A percentile compares a stretch with the other conserved stretches of the same genome.
phyloP scores from a whole-genome alignment of 2,113 vertebrate species.

The Sisor rabdophorus region DNA sequence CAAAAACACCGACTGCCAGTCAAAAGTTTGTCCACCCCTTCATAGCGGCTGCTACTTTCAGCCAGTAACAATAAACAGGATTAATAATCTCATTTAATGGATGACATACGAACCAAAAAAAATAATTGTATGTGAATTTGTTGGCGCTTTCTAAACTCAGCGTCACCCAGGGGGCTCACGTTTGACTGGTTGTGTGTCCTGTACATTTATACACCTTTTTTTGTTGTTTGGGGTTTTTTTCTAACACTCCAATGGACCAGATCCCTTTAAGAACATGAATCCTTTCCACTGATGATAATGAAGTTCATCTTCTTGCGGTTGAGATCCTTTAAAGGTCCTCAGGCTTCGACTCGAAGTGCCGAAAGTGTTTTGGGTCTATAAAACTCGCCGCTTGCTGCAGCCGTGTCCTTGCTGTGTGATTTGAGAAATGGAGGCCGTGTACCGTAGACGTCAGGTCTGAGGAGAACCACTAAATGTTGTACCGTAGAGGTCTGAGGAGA shows the following conservation, averaged over 20 bases:
- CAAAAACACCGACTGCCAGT: not conserved
- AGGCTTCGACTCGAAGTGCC: conserved; percentile 32
- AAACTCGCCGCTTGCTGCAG: conserved; percentile 45
- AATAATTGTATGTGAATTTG: not conserved
- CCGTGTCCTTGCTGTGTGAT: conserved; percentile 48
- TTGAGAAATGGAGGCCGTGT: too few relatives aligned
- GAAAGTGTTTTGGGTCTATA: conserved; percentile 59
- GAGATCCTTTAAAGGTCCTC: not conserved
- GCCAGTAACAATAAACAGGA: not conserved
- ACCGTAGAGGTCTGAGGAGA: too few relatives aligned
- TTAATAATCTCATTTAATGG: not conserved
- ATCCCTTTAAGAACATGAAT: not conserved
- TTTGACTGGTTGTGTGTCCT: conserved; percentile 10
- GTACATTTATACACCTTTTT: not conserved
- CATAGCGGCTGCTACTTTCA: not conserved
- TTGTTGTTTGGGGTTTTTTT: not conserved
- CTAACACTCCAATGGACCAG: not conserved
- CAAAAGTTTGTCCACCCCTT: not conserved
- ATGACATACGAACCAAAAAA: not conserved
- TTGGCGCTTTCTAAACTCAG: not conserved
- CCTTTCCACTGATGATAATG: not conserved
- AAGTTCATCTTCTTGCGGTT: not conserved
- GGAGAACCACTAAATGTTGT: too few relatives aligned
- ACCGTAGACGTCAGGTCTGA: too few relatives aligned
- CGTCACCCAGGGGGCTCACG: not conserved